These are phyloP conservation scores for Nerophis lumbriciformis DNA, from an alignment of 2,113 vertebrate genomes.

Conservation along the genomic window DNA sequence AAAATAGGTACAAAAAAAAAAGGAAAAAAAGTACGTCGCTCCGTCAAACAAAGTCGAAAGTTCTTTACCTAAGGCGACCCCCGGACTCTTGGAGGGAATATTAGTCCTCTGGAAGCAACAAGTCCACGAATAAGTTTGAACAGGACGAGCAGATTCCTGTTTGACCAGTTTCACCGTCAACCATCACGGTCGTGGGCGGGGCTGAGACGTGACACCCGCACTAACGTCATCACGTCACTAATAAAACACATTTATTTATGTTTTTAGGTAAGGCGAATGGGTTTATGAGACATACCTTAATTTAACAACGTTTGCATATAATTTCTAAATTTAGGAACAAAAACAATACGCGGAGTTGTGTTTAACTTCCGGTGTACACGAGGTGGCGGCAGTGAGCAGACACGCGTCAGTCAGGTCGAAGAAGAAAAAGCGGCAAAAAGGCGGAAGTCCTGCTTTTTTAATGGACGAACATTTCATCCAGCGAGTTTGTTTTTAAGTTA, in stretches of 20 bases:
- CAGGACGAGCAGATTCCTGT: not conserved
- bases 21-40: no score
- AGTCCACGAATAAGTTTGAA: not conserved
- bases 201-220: slow-evolving; percentile 40
- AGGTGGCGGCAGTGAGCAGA: not conserved
- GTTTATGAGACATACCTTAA: not conserved
- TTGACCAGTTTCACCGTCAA: slow-evolving; percentile 17
- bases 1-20: not conserved
- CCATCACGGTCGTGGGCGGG: slow-evolving; percentile 39
- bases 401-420: not conserved
- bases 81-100: not conserved
- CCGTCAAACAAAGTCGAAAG: no score
- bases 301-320: not conserved
- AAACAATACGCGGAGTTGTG: not conserved
- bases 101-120: not conserved
- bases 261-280: not conserved
- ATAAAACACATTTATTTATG: slow-evolving; percentile 2
- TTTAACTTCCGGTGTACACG: not conserved
- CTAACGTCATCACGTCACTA: slow-evolving; percentile 56
- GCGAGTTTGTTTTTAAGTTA: not conserved
- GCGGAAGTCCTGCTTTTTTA: not conserved
- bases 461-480: not conserved
- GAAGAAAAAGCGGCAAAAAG: not conserved
- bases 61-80: not conserved
- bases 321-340: no score